A percentile compares a stretch with the other conserved stretches of the same genome.
phyloP scores from a whole-genome alignment of 2,888 invertebrate species.

The Sphaerophoria taeniata region DNA sequence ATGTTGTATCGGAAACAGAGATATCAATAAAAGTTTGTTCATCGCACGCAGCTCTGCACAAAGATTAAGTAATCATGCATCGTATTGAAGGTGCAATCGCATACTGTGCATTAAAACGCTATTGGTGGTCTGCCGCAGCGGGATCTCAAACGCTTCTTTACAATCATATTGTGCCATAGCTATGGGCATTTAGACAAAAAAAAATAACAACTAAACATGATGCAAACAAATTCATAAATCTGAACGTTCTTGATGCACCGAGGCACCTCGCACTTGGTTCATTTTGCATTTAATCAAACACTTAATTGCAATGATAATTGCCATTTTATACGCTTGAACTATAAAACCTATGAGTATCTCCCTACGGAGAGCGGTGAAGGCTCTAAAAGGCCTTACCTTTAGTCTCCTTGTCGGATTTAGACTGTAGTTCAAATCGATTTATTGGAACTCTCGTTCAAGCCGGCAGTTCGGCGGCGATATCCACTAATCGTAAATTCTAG shows the following conservation, averaged over 20 bases:
- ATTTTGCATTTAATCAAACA: slow-evolving; percentile 74
- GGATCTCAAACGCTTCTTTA: slow-evolving; percentile 45
- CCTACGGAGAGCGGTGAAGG: slow-evolving; percentile 9
- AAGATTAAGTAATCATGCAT: slow-evolving; percentile 54
- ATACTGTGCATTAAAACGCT: slow-evolving; percentile 53
- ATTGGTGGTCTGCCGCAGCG: slow-evolving; percentile 40
- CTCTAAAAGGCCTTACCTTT: neutral
- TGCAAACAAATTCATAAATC: slow-evolving; percentile 55
- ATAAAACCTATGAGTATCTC: slow-evolving; percentile 56
- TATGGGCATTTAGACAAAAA: slow-evolving; percentile 2
- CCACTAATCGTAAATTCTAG: slow-evolving; percentile 67
- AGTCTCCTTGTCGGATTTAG: slow-evolving; percentile 21
- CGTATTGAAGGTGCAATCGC: slow-evolving; percentile 35
- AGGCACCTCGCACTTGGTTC: slow-evolving; percentile 59
- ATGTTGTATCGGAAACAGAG: neutral
- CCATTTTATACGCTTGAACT: slow-evolving; percentile 69
- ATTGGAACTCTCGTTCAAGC: slow-evolving; percentile 6
- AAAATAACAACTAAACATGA: neutral
- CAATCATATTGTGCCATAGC: slow-evolving; percentile 2
- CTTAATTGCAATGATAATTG: slow-evolving; percentile 74
- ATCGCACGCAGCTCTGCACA: slow-evolving; percentile 16
- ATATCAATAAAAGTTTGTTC: slow-evolving; percentile 2
- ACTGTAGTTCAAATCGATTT: slow-evolving; percentile 66
- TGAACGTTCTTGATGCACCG: neutral
- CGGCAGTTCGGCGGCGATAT: slow-evolving; percentile 10